Evolutionary conservation across 1,140 invertebrate genomes (phyloP), one percentile per base, ranked within the genome.

Genomic region (Bombus pascuorum): DNA sequence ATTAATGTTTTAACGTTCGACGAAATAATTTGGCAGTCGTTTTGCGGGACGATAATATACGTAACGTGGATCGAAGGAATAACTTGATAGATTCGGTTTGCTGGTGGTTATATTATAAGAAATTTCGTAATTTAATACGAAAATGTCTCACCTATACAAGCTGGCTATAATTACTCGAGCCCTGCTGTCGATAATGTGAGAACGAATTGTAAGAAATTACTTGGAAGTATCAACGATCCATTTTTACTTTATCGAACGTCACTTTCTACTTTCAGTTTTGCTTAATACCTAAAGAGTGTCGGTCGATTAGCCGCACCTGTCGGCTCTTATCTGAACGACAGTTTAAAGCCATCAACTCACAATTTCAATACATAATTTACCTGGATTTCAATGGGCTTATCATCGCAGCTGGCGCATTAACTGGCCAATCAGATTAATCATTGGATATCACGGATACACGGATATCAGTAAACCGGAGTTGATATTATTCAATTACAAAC

Each of bases 171-270:
- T 84, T 84, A 72, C 25, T 72, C 37, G 6, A 37, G 72, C 12
- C 3, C 39, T 9, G 22, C 53, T 80, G 39, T 62, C 83, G 83
- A 84, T 80, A 80, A 44, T 47, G 32, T 5, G 32, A 0, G 12
- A 28, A 37, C 18, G 22, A 32, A 37, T 32, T 34, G 25, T 32
- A 44, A 18, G 18, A 44, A 62, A 80, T 62, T 79, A 62, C 66
- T 71, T 53, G 10, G 22, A 84, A 32, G 42, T 79, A 72, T 70
- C 47, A 39, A 28, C 10, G 59, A n/a, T 72, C 37, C n/a, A 71
- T 84, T 79, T 57, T 39, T 34, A 70, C 57, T 68, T 83, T 76
- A 68, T 68, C 44, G 81, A 59, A 83, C 74, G 57, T 70, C 74
- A 47, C 13, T 72, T 72, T 39, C 47, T 39, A 72, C 83, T 72